phyloP scores from a whole-genome alignment of 2,888 invertebrate species.

The Drosophila birchii region DNA sequence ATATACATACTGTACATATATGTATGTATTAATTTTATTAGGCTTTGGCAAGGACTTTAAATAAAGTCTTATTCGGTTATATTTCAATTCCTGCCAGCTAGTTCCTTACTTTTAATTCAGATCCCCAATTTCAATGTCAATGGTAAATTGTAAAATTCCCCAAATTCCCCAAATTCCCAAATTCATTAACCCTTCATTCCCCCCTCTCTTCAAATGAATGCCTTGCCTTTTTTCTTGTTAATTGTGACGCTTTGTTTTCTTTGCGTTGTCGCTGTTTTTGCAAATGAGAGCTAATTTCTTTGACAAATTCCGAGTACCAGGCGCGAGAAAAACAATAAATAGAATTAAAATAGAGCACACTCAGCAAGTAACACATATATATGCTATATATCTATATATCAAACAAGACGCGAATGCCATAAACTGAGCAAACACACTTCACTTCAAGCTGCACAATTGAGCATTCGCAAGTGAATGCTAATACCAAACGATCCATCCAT shows the following conservation, averaged over 20 bases:
- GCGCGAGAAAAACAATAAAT: conserved; percentile 39
- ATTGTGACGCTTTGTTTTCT: conserved; percentile 22
- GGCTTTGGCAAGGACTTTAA: background rate
- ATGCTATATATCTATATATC: conserved; percentile 8
- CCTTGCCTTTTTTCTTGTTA: conserved; percentile 12
- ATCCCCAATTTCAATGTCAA: background rate
- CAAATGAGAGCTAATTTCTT: conserved; percentile 45
- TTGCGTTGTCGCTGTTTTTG: conserved; percentile 19
- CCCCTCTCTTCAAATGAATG: background rate
- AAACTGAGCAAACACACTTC: conserved; percentile 34
- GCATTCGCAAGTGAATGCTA: conserved; percentile 54
- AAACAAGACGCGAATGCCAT: conserved; percentile 20
- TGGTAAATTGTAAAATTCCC: background rate
- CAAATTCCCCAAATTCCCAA: too few species aligned
- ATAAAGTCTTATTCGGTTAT: background rate
- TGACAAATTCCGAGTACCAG: conserved; percentile 43
- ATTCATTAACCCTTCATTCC: background rate
- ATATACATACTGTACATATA: background rate
- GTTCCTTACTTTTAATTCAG: background rate
- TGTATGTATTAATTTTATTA: background rate
- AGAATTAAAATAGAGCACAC: conserved; percentile 31
- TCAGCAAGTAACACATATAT: conserved; percentile 3
- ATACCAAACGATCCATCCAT: conserved; percentile 31
- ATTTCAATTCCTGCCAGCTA: background rate
- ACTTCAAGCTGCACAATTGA: conserved; percentile 15